Conservation (phyloP, 1,140 invertebrate genomes). For the Drosophila ironensis region DNA sequence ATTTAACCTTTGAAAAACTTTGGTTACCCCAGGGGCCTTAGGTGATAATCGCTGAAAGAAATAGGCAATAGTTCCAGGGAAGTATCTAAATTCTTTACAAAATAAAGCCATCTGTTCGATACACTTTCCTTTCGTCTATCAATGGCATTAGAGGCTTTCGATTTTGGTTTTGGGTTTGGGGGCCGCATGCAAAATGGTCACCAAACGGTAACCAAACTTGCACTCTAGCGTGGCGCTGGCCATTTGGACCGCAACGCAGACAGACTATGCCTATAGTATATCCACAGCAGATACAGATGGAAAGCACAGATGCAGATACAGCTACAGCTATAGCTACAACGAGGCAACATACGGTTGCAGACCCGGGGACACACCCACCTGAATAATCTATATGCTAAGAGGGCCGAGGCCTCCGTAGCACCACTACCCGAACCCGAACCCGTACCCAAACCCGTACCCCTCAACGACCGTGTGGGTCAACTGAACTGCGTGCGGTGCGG, state of each 20-base stretch:
- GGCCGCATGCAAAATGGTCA: constrained; percentile 53
- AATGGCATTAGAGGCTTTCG: neutral
- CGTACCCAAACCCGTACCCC: too few relatives aligned
- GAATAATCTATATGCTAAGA: constrained; percentile 55
- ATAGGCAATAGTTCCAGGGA: too few relatives aligned
- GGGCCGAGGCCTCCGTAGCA: constrained; percentile 23
- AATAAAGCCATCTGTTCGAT: too few relatives aligned
- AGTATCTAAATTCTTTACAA: too few relatives aligned
- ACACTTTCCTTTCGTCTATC: neutral
- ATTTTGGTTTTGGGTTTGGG: constrained; percentile 12
- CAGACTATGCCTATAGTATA: too few relatives aligned
- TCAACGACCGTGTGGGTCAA: constrained; percentile 45
- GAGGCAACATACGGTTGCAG: neutral
- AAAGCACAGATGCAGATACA: neutral
- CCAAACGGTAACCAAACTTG: constrained; percentile 38
- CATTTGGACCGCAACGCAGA: constrained; percentile 55
- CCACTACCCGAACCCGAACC: too few relatives aligned
- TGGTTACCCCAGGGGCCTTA: neutral
- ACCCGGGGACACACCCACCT: constrained; percentile 56
- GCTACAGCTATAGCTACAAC: neutral
- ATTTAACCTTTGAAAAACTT: too few relatives aligned
- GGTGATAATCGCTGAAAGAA: too few relatives aligned
- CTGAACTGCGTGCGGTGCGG: constrained; percentile 50
- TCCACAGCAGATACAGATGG: neutral
- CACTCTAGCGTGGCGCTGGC: constrained; percentile 43